Evolutionary conservation across 2,113 vertebrate genomes (phyloP).

Genomic region (Brachypodius melanocephalos): DNA sequence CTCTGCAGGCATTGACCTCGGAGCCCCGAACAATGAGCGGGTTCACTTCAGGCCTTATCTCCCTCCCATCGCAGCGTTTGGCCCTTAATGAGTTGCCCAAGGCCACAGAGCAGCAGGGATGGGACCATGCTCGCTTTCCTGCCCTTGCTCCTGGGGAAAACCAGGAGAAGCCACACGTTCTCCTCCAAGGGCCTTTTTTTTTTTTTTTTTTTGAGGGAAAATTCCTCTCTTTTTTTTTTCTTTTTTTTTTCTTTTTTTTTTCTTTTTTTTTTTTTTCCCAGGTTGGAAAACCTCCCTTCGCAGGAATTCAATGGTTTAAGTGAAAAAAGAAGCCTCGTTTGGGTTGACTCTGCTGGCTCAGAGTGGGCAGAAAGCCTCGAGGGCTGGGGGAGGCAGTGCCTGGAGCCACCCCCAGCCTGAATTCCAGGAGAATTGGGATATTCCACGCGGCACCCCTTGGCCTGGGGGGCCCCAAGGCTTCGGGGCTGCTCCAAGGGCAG

Average conservation of each 20-base stretch:
- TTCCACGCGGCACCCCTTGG: not conserved
- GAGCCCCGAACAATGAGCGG: not conserved
- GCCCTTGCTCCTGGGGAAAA: not conserved
- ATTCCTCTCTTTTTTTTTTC: not conserved
- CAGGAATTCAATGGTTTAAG: not conserved
- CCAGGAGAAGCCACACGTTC: not conserved
- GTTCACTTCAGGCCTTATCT: not conserved
- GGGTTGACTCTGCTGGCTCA: not conserved
- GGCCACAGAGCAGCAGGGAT: not conserved
- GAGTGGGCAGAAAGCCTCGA: not conserved
- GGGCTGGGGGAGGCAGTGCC: not conserved
- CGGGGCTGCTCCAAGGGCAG: not conserved
- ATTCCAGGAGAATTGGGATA: not conserved
- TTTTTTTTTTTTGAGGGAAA: not conserved
- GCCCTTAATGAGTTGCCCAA: conserved; percentile 12
- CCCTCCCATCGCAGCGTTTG: not conserved
- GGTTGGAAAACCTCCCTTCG: not conserved
- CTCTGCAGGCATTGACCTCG: not conserved
- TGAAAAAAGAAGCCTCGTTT: fast-evolving
- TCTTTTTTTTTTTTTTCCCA: not conserved
- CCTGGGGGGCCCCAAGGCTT: not conserved
- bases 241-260: not conserved
- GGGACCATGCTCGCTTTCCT: not conserved
- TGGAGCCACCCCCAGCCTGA: not conserved
- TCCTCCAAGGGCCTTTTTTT: no score